Percentiles rank a stretch among this genome's conserved stretches.
Conservation (phyloP, 2,888 invertebrate species). For the Operophtera brumata region DNA sequence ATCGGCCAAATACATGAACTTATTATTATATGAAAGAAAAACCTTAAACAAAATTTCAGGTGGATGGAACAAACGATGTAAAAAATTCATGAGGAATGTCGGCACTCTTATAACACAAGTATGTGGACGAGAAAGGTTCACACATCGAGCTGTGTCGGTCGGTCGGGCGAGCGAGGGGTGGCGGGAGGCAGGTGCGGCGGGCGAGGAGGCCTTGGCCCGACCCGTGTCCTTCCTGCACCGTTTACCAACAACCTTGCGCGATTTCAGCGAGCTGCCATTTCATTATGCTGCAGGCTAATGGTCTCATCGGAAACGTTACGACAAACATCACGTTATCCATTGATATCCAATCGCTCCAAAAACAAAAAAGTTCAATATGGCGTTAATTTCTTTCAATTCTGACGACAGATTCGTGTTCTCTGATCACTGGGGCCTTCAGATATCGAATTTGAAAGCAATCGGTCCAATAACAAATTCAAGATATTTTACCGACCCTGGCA, state of each 20-base stretch:
- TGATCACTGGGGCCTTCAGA: too few relatives aligned
- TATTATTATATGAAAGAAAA: slow-evolving; percentile 10
- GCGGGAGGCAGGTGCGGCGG: slow-evolving; percentile 52
- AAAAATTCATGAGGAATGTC: slow-evolving; percentile 14
- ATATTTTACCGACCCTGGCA: not conserved
- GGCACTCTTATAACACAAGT: slow-evolving; percentile 2
- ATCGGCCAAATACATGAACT: slow-evolving; percentile 11
- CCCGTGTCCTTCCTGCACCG: slow-evolving; percentile 62
- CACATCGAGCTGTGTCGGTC: slow-evolving; percentile 26
- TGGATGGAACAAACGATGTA: slow-evolving; percentile 10
- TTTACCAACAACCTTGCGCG: slow-evolving; percentile 64
- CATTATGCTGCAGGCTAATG: slow-evolving; percentile 12
- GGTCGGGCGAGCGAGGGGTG: slow-evolving; percentile 32
- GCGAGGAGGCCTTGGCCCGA: slow-evolving; percentile 60
- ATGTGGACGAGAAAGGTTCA: slow-evolving; percentile 15
- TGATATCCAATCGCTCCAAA: too few relatives aligned
- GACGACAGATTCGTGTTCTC: too few relatives aligned
- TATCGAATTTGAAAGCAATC: too few relatives aligned
- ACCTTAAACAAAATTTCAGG: not conserved
- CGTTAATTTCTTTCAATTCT: too few relatives aligned
- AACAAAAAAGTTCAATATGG: too few relatives aligned
- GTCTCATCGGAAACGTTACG: not conserved
- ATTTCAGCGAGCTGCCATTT: slow-evolving; percentile 36
- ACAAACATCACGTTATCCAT: not conserved
- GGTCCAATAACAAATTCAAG: too few relatives aligned